Evolutionary conservation across 2,797 vertebrate species (phyloP).

Genomic region (Taenioides sp.): DNA sequence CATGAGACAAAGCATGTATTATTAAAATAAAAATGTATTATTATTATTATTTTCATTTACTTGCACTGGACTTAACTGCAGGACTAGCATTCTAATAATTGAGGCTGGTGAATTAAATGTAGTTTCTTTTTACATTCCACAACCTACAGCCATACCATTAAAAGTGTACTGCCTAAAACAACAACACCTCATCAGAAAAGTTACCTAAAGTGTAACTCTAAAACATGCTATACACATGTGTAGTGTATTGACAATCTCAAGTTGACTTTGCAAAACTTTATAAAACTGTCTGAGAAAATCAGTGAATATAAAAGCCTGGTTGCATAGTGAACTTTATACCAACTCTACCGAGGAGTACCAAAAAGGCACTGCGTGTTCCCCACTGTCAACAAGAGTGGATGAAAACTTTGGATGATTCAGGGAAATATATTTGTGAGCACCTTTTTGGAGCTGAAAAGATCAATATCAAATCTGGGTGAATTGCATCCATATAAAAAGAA

Average conservation of each 20-base stretch:
- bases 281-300: not conserved
- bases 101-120: too few species aligned
- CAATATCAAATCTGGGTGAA: slow-evolving; percentile 5
- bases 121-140: too few species aligned
- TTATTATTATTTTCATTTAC: too few species aligned
- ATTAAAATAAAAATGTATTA: too few species aligned
- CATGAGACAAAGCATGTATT: too few species aligned
- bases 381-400: not conserved
- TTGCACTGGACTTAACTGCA: too few species aligned
- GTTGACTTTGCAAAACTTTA: slow-evolving; percentile 1
- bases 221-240: not conserved
- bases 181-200: too few species aligned
- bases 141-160: too few species aligned
- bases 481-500: not conserved
- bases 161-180: too few species aligned
- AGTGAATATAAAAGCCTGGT: not conserved
- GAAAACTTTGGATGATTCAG: not conserved
- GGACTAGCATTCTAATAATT: too few species aligned
- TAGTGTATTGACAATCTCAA: not conserved
- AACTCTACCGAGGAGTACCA: not conserved
- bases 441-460: not conserved
- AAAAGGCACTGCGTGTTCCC: not conserved
- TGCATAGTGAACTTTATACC: not conserved
- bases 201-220: too few species aligned
- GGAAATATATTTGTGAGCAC: not conserved